Percentiles rank a stretch among this genome's conserved stretches.
Conservation (phyloP, 2,113 vertebrate species). For the Morone chrysops region DNA sequence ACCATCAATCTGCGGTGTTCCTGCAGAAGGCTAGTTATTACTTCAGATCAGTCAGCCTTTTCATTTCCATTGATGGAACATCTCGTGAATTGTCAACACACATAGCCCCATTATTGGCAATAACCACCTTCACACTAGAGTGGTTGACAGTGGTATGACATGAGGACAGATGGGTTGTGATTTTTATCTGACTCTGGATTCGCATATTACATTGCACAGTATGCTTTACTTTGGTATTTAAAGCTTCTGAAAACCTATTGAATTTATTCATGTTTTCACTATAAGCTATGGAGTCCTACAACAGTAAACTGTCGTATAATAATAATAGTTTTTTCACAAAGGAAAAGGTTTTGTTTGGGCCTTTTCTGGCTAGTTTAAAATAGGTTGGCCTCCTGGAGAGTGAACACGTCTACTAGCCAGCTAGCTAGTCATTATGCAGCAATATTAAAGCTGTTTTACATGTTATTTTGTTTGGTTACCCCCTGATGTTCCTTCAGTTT, state of each 20-base stretch:
- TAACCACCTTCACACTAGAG: constrained; percentile 67
- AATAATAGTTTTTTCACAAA: not conserved
- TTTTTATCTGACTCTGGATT: constrained; percentile 5
- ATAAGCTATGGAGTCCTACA: not conserved
- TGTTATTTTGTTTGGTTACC: not conserved
- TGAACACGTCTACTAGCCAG: not conserved
- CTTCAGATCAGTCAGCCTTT: constrained; percentile 62
- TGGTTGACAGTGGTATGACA: constrained; percentile 20
- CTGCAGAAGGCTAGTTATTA: constrained; percentile 58
- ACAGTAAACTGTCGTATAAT: not conserved
- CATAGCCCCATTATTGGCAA: constrained; percentile 49
- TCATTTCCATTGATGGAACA: constrained; percentile 44
- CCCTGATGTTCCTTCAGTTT: not conserved
- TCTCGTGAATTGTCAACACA: constrained; percentile 52
- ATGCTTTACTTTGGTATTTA: not conserved
- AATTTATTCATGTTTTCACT: not conserved
- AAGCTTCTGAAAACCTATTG: not conserved
- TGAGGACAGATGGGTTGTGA: constrained; percentile 44
- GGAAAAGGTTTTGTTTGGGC: not conserved
- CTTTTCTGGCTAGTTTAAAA: not conserved
- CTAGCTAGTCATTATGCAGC: not conserved
- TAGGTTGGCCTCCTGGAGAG: not conserved
- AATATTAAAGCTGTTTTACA: not conserved
- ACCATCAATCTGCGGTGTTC: constrained; percentile 62
- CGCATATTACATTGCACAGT: not conserved